Percentiles rank a stretch among this genome's conserved stretches.
These are phyloP conservation scores for Sminthopsis crassicaudata DNA, from an alignment of 2,113 vertebrate genomes.

Conservation along the genomic window DNA sequence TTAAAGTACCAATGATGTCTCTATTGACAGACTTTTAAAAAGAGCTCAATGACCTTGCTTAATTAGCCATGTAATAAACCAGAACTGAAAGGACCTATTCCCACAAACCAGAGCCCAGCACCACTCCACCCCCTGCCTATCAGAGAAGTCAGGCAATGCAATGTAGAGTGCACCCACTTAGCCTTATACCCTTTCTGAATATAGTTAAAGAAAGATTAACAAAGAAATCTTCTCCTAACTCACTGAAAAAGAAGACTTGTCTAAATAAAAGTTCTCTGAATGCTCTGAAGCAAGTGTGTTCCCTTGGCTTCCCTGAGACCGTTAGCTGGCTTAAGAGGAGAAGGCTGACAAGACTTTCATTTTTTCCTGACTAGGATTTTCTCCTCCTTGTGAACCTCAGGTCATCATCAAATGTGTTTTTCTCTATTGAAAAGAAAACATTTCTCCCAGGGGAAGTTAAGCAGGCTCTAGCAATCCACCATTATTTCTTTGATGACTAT, in stretches of 20 bases:
- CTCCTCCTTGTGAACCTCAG: not conserved
- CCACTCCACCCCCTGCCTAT: conserved; percentile 74
- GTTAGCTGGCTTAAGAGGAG: not conserved
- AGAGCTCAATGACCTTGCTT: conserved; percentile 82
- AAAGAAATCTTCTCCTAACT: conserved; percentile 70
- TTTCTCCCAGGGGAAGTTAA: not conserved
- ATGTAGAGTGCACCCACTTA: conserved; percentile 78
- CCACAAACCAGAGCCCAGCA: conserved; percentile 81
- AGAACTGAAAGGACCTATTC: conserved; percentile 83
- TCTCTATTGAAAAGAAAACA: not conserved
- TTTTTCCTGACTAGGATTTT: not conserved
- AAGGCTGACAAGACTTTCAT: conserved; percentile 6
- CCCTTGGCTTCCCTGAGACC: not conserved
- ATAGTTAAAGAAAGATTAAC: conserved; percentile 71
- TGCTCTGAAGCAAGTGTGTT: not conserved
- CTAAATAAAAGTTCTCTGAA: conserved; percentile 16
- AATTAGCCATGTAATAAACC: conserved; percentile 87
- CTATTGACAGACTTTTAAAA: conserved; percentile 79
- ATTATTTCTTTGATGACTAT: not conserved
- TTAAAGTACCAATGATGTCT: conserved; percentile 76
- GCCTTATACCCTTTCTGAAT: conserved; percentile 67
- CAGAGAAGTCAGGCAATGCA: conserved; percentile 74
- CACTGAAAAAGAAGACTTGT: conserved; percentile 63
- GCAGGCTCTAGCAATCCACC: not conserved
- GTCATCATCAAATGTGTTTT: not conserved